Evolutionary conservation across 1,140 invertebrate genomes (phyloP).

Genomic region (Phthorimaea operculella): DNA sequence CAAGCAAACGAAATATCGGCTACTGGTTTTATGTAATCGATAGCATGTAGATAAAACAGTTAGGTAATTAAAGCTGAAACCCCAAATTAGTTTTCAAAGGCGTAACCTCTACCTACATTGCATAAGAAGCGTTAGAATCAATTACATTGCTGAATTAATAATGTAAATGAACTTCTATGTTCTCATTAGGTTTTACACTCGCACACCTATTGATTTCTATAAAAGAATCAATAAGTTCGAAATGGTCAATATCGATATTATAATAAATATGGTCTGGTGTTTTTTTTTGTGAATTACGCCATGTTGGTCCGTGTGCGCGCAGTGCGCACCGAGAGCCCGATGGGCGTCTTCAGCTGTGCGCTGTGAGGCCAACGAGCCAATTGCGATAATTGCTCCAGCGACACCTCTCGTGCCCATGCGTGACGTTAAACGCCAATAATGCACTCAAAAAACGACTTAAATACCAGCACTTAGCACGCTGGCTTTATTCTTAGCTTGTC

Average conservation of each 20-base stretch:
- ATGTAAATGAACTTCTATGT: too few relatives aligned
- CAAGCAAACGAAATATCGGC: conserved; percentile 15
- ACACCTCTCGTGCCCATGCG: conserved; percentile 49
- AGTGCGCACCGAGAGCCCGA: conserved; percentile 18
- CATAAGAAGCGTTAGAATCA: too few relatives aligned
- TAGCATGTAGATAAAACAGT: background rate
- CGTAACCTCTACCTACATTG: too few relatives aligned
- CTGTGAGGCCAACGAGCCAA: conserved; percentile 57
- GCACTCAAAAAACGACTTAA: conserved; percentile 27
- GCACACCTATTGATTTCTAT: too few relatives aligned
- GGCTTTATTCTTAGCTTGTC: conserved; percentile 12
- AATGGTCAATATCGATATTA: too few relatives aligned
- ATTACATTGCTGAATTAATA: too few relatives aligned
- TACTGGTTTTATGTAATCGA: conserved; percentile 8
- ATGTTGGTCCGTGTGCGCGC: background rate
- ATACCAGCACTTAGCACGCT: conserved; percentile 9
- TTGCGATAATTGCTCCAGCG: conserved; percentile 60
- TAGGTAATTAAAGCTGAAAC: background rate
- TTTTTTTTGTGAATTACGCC: background rate
- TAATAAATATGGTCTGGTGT: too few relatives aligned
- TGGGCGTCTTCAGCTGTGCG: conserved; percentile 56
- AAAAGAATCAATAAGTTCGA: too few relatives aligned
- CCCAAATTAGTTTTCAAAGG: too few relatives aligned
- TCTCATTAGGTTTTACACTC: too few relatives aligned
- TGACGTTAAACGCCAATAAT: conserved; percentile 32